Evolutionary conservation across 64 coral and sea anemone genomes (phyloP), one percentile per base, ranked within the genome.

Genomic region (Actinia tenebrosa): DNA sequence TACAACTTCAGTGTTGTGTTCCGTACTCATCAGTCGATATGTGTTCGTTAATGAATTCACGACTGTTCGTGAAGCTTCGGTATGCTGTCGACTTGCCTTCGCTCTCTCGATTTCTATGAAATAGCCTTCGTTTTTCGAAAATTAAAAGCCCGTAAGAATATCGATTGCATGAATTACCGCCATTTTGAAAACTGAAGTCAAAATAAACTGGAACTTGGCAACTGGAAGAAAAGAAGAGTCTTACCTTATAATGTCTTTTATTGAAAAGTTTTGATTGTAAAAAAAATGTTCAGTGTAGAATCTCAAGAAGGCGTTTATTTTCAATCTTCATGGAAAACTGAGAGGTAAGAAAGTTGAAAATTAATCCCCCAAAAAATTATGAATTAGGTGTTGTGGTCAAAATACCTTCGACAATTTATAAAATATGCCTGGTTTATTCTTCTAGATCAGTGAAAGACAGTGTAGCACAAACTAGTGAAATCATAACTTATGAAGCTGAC

Each of bases 401-500:
- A 50, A 25, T 50, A 25, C 22, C 22, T 1, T 2, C 15, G 2
- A 58, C 56, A 58, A 55, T 10, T 63, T 66, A 23, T 87, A 25
- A 4, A 58, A 47, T 52, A n/a, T 27, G 1, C 4, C 17, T 54
- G 2, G 1, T 14, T 53, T 2, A 71, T 19, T 23, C 16, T 75
- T 64, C 55, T 62, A 96, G 94, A 83, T 87, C 84, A 14, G 44
- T 90, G 16, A 96, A 96, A 79, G 90, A 96, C 30, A 86, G 54
- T 83, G 84, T 80, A 27, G 88, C 94, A 45, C 94, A 96, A 62
- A 96, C 94, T 18, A 96, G 94, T 85, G 94, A 96, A 84, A 96
- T 96, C 7, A 92, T 96, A 11, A 96, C 94, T 18, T 96, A 96
- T 53, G 94, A 96, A 85, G 94, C 94, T 53, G 88, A 96, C 63